A percentile compares a stretch with the other conserved stretches of the same genome.
Evolutionary conservation across 2,888 invertebrate genomes (phyloP).

Genomic region (Tyria jacobaeae): DNA sequence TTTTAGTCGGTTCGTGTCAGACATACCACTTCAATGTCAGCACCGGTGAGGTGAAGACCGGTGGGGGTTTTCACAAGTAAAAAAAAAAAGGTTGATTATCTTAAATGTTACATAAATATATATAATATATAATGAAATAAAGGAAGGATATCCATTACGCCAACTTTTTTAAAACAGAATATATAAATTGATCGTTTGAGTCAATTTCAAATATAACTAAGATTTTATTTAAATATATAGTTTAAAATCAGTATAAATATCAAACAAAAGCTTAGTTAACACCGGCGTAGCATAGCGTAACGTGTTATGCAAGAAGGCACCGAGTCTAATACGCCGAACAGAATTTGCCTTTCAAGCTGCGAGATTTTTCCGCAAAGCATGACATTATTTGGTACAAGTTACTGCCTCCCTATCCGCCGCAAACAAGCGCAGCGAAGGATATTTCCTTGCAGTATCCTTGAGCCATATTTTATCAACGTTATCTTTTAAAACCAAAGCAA

Average conservation of each 20-base stretch:
- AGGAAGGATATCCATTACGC: no score
- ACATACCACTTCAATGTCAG: no score
- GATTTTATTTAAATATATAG: background rate
- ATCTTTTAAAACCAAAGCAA: constrained; percentile 53
- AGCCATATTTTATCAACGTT: constrained; percentile 60
- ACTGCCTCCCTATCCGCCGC: constrained; percentile 45
- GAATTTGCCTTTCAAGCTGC: constrained; percentile 69
- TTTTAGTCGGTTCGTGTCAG: no score
- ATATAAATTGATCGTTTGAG: background rate
- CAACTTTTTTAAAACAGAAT: no score
- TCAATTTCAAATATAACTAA: background rate
- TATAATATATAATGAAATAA: no score
- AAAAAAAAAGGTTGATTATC: no score
- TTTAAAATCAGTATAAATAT: constrained; percentile 7
- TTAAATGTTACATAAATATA: no score
- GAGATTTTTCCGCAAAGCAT: constrained; percentile 63
- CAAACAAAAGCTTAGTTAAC: constrained; percentile 13
- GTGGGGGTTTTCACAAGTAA: no score
- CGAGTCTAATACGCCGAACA: constrained; percentile 55
- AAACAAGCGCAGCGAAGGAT: constrained; percentile 45
- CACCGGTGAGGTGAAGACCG: no score
- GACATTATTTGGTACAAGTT: constrained; percentile 66
- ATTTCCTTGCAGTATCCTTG: constrained; percentile 51
- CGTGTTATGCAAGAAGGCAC: constrained; percentile 58
- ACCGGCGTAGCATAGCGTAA: constrained; percentile 39